phyloP scores from a whole-genome alignment of 2,113 vertebrate genomes.

The Ammodytes dubius region DNA sequence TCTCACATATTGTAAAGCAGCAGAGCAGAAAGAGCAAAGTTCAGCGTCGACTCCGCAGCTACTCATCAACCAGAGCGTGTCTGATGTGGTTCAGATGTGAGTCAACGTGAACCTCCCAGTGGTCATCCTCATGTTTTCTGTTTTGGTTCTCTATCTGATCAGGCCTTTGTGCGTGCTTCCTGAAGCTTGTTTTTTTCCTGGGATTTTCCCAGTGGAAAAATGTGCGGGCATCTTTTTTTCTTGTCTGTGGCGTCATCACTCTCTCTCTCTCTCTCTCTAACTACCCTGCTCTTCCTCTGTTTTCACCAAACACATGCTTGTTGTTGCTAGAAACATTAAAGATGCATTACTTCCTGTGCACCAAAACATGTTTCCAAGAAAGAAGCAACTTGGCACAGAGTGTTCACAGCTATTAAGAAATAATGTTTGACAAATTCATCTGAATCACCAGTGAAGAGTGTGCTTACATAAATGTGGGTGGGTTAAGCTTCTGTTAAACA shows the following conservation, averaged over 20 bases:
- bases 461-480: no score
- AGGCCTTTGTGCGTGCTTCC: no score
- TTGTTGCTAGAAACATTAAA: slow-evolving; percentile 30
- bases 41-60: slow-evolving; percentile 16
- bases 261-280: no score
- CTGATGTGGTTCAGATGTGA: slow-evolving; percentile 30
- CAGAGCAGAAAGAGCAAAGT: slow-evolving; percentile 27
- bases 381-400: background rate
- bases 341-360: slow-evolving; percentile 16
- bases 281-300: background rate
- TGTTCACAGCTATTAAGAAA: background rate
- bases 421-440: background rate
- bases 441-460: background rate
- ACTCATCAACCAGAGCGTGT: slow-evolving; percentile 40
- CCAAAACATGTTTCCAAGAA: slow-evolving; percentile 14
- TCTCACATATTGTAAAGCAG: background rate
- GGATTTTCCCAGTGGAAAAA: background rate
- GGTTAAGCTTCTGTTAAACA: no score
- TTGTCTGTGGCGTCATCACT: no score
- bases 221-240: no score
- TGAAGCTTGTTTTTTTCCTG: background rate
- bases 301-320: background rate
- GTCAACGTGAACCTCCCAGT: no score
- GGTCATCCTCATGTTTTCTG: no score
- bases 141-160: no score